phyloP scores from a whole-genome alignment of 2,797 vertebrate species.

The Bradypodion ventrale region DNA sequence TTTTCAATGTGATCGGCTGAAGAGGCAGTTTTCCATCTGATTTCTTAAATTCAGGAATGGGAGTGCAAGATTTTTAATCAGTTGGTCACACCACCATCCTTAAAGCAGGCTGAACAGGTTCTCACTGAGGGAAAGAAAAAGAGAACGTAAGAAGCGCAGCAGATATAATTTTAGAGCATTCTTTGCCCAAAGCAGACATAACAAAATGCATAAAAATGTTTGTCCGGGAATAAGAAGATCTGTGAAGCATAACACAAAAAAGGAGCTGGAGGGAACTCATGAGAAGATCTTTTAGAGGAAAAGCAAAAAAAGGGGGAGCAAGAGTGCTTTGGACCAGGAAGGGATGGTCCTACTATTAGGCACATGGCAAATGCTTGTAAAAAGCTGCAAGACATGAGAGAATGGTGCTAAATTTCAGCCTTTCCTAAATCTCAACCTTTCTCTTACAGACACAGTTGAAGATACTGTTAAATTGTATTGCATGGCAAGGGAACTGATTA shows the following conservation, averaged over 20 bases:
- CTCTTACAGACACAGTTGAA: neutral
- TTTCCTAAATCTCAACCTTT: neutral
- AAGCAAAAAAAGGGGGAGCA: neutral
- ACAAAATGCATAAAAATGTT: neutral
- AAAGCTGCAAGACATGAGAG: neutral
- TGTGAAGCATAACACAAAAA: neutral
- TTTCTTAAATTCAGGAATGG: neutral
- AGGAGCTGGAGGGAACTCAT: neutral
- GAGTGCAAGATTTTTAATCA: neutral
- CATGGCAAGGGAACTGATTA: no score
- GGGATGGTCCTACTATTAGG: neutral
- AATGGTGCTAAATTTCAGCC: neutral
- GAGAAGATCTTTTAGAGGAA: neutral
- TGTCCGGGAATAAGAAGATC: no score
- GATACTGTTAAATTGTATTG: neutral
- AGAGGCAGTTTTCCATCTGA: neutral
- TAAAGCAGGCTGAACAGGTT: neutral
- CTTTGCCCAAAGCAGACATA: neutral
- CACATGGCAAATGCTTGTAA: no score
- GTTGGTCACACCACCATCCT: neutral
- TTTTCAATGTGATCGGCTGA: neutral
- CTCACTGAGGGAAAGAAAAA: neutral
- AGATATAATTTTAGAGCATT: neutral
- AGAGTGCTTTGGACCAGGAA: no score
- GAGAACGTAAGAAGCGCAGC: neutral